Conservation (phyloP, 1,140 invertebrate genomes). For the Drosophila repletoides region DNA sequence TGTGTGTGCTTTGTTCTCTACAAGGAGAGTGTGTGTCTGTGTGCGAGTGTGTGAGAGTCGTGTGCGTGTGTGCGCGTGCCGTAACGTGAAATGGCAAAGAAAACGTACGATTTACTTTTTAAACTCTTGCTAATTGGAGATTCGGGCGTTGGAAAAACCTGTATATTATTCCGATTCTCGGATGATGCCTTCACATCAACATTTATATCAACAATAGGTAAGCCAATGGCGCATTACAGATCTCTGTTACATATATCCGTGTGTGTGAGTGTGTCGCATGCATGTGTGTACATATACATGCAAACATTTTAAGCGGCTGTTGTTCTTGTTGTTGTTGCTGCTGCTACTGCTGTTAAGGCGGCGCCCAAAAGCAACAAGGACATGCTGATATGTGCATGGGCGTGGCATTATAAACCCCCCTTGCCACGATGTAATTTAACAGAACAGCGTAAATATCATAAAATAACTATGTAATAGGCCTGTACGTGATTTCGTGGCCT, state of each 20-base stretch:
- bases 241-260: constrained; percentile 3
- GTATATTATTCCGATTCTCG: constrained; percentile 98
- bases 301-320: constrained; percentile 22
- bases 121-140: constrained; percentile 99
- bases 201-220: constrained; percentile 99
- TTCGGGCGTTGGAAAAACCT: constrained; percentile 99
- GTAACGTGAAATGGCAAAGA: constrained; percentile 90
- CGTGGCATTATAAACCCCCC: constrained; percentile 61
- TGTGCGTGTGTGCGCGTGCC: constrained; percentile 54
- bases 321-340: constrained; percentile 12
- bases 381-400: constrained; percentile 44
- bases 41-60: constrained; percentile 37
- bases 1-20: constrained; percentile 26
- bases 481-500: constrained; percentile 10
- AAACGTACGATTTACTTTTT: constrained; percentile 99
- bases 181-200: constrained; percentile 99
- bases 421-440: too few relatives aligned
- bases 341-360: constrained; percentile 17
- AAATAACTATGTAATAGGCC: not conserved
- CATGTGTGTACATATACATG: constrained; percentile 5
- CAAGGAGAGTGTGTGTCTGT: constrained; percentile 27
- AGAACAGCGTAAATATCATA: too few relatives aligned
- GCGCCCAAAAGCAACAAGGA: constrained; percentile 28
- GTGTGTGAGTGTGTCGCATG: too few relatives aligned
- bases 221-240: constrained; percentile 76